Conservation (phyloP, 2,888 invertebrate species). For the Tetragonula carbonaria region DNA sequence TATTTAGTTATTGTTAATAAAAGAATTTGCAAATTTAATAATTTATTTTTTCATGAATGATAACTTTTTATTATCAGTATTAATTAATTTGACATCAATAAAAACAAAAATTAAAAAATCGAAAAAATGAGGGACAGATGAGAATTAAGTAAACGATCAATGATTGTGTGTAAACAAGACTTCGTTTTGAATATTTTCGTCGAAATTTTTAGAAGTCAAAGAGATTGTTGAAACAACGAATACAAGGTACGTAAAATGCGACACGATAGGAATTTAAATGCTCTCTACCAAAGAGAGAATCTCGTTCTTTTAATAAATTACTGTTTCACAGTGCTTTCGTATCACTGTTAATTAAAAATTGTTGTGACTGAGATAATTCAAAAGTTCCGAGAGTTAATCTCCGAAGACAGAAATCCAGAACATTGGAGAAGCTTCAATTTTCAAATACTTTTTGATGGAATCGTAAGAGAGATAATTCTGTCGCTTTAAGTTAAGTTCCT, state of each 20-base stretch:
- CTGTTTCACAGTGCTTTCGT: not conserved
- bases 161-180: not conserved
- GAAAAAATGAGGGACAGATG: too few species aligned
- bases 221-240: not conserved
- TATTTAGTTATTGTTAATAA: too few species aligned
- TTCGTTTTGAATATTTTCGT: not conserved
- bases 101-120: too few species aligned
- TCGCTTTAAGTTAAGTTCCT: too few species aligned
- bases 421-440: not conserved
- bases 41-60: too few species aligned
- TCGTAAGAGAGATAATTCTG: too few species aligned
- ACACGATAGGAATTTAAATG: not conserved
- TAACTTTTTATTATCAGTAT: too few species aligned
- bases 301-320: not conserved
- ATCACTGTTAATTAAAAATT: not conserved
- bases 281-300: not conserved
- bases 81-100: too few species aligned
- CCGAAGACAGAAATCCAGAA: not conserved
- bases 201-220: not conserved
- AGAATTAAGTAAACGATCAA: too few species aligned
- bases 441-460: not conserved
- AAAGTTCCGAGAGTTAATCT: not conserved
- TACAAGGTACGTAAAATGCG: not conserved
- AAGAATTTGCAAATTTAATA: too few species aligned
- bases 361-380: not conserved